Base-by-base conservation (phyloP, 2,113 vertebrate species). In the Theropithecus gelada region DNA sequence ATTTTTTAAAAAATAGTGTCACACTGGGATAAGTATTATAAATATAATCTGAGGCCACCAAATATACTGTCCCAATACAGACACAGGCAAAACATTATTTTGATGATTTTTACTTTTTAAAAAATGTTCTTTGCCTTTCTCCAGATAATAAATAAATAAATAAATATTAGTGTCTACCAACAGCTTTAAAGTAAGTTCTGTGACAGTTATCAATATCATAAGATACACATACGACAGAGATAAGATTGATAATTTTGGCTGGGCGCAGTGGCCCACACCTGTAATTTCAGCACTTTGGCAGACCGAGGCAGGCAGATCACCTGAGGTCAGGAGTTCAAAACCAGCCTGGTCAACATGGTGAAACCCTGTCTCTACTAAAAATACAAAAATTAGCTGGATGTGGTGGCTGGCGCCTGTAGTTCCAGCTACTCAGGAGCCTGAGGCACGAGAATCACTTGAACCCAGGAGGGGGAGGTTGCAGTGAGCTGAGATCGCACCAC, bases 71-170 rank as follows among this genome's bases (percentile, higher is more conserved):
- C 38, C 14, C 7, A 66, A 72, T 66, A 48, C 16, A 35, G 25
- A 43, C 16, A 35, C 12, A 95, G 20, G 13, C 35, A 91, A 93
- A 61, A 88, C 30, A 70, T 83, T 91, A 43, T 82, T 91, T 88
- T 75, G 66, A 73, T 91, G 25, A 79, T 45, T 96, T 91, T 97
- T 84, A 70, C 43, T 82, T 75, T 76, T 76, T 52, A 72, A 88
- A 93, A 86, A 75, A 10, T 79, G 0, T 27, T 45, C 48, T 82
- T 61, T 64, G 14, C 48, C n/a, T 32, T 93, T 52, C 43, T 68
- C 25, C 13, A 48, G 11, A 82, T 59, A 70, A 66, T 61, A 48
- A 61, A 57, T 70, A 2, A 61, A 57, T 70, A 2, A n/a, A 64
- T 38, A 76, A 81, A 45, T 61, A 86, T n/a, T 52, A 30, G 18